phyloP scores from a whole-genome alignment of 1,140 invertebrate species.

The Sipha flava region DNA sequence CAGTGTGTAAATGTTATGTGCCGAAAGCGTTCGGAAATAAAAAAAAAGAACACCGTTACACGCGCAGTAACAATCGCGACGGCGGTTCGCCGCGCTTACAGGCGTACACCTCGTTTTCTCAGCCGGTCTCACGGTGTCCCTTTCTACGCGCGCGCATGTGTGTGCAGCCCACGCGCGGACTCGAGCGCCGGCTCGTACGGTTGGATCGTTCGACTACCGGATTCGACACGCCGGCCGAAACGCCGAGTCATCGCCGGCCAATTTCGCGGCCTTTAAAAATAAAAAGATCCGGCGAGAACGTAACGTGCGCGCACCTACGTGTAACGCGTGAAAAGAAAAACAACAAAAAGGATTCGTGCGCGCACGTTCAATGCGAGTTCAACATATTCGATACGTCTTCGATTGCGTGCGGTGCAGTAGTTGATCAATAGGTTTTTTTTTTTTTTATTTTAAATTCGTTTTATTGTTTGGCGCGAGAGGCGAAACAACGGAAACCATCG shows the following conservation, averaged over 20 bases:
- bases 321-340: background rate
- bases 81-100: background rate
- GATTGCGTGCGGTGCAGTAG: background rate
- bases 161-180: background rate
- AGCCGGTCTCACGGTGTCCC: background rate
- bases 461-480: background rate
- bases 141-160: too few species aligned
- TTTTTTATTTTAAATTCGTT: background rate
- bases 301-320: too few species aligned
- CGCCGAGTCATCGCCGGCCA: background rate
- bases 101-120: background rate
- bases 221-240: background rate
- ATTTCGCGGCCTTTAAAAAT: conserved; percentile 23
- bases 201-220: background rate
- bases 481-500: conserved; percentile 16
- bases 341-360: background rate
- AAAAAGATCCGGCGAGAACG: background rate
- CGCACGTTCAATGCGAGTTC: background rate
- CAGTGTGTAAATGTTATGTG: too few species aligned
- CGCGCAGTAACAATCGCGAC: background rate
- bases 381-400: background rate
- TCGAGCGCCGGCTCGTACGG: background rate
- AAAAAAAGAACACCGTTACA: too few species aligned
- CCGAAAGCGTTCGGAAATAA: too few species aligned
- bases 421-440: background rate